Evolutionary conservation across 2,888 invertebrate species (phyloP).

Genomic region (Nebria brevicollis): DNA sequence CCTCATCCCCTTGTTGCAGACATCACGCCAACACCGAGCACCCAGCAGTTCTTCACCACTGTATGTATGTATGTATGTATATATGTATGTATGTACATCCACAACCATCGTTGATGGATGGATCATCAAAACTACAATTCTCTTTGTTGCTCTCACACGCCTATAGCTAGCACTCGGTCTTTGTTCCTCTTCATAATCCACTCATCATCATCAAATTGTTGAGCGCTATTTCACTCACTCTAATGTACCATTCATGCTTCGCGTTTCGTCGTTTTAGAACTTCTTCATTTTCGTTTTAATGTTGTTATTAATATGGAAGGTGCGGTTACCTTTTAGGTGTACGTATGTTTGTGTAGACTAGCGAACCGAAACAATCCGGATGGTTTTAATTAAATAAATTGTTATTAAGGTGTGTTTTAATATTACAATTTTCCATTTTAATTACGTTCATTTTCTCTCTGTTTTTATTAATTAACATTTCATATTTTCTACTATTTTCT

Average conservation of each 20-base stretch:
- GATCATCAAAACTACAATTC: background rate
- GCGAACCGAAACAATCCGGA: background rate
- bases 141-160: background rate
- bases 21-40: background rate
- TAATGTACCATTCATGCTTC: too few relatives aligned
- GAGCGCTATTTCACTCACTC: background rate
- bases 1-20: background rate
- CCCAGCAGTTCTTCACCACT: background rate
- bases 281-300: conserved; percentile 1
- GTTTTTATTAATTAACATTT: background rate
- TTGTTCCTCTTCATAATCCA: background rate
- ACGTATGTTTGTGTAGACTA: background rate
- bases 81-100: conserved; percentile 3
- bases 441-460: background rate
- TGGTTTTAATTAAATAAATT: background rate
- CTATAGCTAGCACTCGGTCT: background rate
- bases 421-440: background rate
- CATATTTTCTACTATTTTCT: background rate
- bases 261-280: background rate
- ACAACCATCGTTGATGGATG: background rate
- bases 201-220: background rate
- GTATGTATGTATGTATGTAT: background rate
- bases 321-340: background rate
- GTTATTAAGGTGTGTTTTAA: background rate
- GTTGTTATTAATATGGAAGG: background rate